Percentiles rank a stretch among this genome's conserved stretches.
Evolutionary conservation across 2,797 vertebrate genomes (phyloP).

Genomic region (Argyrosomus regius): DNA sequence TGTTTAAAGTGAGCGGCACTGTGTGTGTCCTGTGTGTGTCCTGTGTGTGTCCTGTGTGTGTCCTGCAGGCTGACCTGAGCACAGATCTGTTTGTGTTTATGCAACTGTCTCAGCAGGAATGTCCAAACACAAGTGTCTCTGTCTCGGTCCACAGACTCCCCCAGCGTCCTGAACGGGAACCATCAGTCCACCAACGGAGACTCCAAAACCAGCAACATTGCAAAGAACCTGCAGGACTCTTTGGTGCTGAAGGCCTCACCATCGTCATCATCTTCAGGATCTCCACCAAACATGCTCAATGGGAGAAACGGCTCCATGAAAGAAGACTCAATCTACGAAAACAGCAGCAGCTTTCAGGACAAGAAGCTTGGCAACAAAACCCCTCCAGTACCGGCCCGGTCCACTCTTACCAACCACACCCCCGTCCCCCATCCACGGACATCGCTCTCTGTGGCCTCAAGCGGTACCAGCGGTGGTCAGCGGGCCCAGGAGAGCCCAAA

Average conservation of each 20-base stretch:
- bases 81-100: constrained; percentile 66
- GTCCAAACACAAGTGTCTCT: constrained; percentile 62
- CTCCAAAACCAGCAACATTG: constrained; percentile 87
- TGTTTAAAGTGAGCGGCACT: constrained; percentile 31
- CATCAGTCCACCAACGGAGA: constrained; percentile 70
- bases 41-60: background rate
- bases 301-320: constrained; percentile 84
- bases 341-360: constrained; percentile 80
- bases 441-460: constrained; percentile 66
- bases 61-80: constrained; percentile 26
- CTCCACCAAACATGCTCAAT: constrained; percentile 82
- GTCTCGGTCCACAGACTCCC: constrained; percentile 78
- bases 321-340: constrained; percentile 88
- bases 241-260: constrained; percentile 83
- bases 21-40: constrained; percentile 10
- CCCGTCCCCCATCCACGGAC: constrained; percentile 82
- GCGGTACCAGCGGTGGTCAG: constrained; percentile 47
- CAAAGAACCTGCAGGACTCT: constrained; percentile 92
- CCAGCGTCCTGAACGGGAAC: constrained; percentile 87
- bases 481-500: constrained; percentile 79
- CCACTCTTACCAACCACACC: constrained; percentile 80
- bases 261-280: constrained; percentile 63
- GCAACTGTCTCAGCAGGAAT: constrained; percentile 69
- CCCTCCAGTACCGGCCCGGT: constrained; percentile 85
- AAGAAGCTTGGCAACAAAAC: constrained; percentile 80